Base-by-base conservation (phyloP, 2,888 invertebrate species). In the Tenthredo mesomela region DNA sequence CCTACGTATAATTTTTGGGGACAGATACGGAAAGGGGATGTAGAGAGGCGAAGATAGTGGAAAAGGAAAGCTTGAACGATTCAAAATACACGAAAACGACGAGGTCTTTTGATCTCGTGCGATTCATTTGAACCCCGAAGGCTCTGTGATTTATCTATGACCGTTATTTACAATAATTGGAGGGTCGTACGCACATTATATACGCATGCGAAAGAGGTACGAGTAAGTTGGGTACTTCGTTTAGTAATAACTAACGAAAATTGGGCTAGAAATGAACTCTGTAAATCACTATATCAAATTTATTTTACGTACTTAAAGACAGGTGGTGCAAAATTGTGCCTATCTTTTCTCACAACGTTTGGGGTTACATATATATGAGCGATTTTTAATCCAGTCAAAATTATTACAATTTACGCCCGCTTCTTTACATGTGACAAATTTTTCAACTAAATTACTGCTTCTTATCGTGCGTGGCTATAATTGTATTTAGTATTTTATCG, bases 131-230 rank as follows among this genome's bases (percentile, higher is more conserved):
- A 61, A 80, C 67, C 67, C 25, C 18, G 29, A 12, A 15, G 61
- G 67, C 54, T 21, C 25, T 7, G 43, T 82, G 82, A 82, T 82
- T 82, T 82, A 82, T 82, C 67, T 47, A 47, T 50, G 82, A 65
- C 33, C 82, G 67, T 82, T 82, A 82, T 82, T 82, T 50, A 82
- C 82, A 82, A 82, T 82, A 82, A 82, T 82, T 82, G 82, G 82
- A 61, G 37, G 80, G 61, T 61, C 37, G 61, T 80, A 65, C 40
- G 37, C 33, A 29, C 80, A 58, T 58, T 40, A 61, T 61, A 67
- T 18, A 33, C 33, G 67, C 29, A 18, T 5, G 67, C 33, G 67
- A 67, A 67, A 67, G 67, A 67, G 67, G 61, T 80, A 65, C 61
- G 58, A 47, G 82, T 67, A 67, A 65, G 67, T 65, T 67, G 47